phyloP scores from a whole-genome alignment of 2,113 vertebrate genomes.

The Gymnarchus niloticus region DNA sequence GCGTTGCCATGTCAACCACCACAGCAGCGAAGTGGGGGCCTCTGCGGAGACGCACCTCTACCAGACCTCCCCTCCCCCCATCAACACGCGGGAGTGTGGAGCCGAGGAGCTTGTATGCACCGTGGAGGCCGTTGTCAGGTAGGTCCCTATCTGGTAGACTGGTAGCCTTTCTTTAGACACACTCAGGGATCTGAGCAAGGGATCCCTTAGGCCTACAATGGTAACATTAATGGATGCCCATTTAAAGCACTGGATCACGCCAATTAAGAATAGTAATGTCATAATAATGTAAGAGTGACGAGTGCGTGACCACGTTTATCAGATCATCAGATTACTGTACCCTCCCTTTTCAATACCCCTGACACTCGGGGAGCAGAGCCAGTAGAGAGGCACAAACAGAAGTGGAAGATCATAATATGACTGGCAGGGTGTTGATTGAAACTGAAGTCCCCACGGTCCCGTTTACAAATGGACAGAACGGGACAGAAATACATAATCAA shows the following conservation, averaged over 20 bases:
- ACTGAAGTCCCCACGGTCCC: background rate
- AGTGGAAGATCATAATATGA: background rate
- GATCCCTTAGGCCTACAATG: too few species aligned
- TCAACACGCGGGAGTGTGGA: conserved; percentile 94
- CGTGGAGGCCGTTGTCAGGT: conserved; percentile 97
- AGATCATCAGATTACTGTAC: too few species aligned
- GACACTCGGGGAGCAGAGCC: too few species aligned
- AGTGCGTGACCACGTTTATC: too few species aligned
- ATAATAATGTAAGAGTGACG: too few species aligned
- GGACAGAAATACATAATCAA: background rate
- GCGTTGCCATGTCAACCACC: conserved; percentile 96
- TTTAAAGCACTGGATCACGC: too few species aligned
- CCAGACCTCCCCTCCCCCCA: conserved; percentile 94
- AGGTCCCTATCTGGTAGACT: background rate
- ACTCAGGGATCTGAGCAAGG: too few species aligned
- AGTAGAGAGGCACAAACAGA: background rate
- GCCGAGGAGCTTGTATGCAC: conserved; percentile 96
- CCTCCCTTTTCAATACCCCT: too few species aligned
- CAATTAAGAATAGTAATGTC: too few species aligned
- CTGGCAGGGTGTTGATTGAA: background rate
- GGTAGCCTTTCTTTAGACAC: too few species aligned
- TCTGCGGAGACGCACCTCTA: conserved; percentile 91
- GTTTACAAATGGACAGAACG: background rate
- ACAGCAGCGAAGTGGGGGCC: conserved; percentile 87
- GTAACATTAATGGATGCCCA: too few species aligned